phyloP scores from a whole-genome alignment of 1,140 invertebrate genomes.

The Scaptomyza graminum region DNA sequence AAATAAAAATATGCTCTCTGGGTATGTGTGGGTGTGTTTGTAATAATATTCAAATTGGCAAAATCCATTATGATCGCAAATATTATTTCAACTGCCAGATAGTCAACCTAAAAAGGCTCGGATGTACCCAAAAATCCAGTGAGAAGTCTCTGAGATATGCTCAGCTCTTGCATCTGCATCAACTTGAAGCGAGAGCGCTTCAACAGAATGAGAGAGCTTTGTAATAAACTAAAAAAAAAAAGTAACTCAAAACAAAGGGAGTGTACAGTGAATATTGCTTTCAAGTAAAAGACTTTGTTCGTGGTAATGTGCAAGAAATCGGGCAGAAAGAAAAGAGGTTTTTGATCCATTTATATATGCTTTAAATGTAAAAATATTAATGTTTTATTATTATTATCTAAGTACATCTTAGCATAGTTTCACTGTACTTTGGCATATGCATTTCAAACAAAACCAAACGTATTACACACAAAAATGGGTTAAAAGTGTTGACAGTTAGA shows the following conservation, averaged over 20 bases:
- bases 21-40: slow-evolving; percentile 57
- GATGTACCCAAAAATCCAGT: slow-evolving; percentile 23
- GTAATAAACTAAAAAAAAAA: background rate
- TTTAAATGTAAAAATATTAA: too few relatives aligned
- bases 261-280: background rate
- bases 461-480: slow-evolving; percentile 73
- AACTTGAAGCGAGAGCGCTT: slow-evolving; percentile 33
- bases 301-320: too few relatives aligned
- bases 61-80: slow-evolving; percentile 82
- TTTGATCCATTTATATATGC: too few relatives aligned
- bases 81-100: slow-evolving; percentile 74
- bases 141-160: slow-evolving; percentile 24
- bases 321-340: too few relatives aligned
- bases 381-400: background rate
- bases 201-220: slow-evolving; percentile 12
- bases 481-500: slow-evolving; percentile 80
- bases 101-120: slow-evolving; percentile 39
- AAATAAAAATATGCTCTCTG: slow-evolving; percentile 50
- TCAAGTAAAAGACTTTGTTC: too few relatives aligned
- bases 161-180: slow-evolving; percentile 35
- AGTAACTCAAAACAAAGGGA: background rate
- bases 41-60: slow-evolving; percentile 82
- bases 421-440: slow-evolving; percentile 40
- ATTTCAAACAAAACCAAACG: slow-evolving; percentile 46
- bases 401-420: background rate